Conservation (phyloP, 1,140 invertebrate species). For the Bombyx mori region DNA sequence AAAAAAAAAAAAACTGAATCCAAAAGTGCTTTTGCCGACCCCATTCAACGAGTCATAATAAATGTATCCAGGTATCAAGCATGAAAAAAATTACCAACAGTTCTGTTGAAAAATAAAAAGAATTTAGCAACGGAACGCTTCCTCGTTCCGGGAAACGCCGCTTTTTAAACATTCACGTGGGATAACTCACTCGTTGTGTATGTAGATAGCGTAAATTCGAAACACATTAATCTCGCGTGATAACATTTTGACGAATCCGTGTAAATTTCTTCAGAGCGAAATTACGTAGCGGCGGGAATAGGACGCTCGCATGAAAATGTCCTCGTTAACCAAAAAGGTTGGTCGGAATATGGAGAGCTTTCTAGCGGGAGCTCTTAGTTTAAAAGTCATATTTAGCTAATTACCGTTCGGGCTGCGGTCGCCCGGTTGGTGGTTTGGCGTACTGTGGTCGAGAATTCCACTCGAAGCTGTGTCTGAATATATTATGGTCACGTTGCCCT, state of each 20-base stretch:
- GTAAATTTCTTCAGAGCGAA: constrained; percentile 27
- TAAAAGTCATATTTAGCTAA: constrained; percentile 62
- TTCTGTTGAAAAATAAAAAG: no score
- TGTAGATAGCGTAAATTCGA: constrained; percentile 8
- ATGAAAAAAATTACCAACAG: no score
- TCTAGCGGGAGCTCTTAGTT: constrained; percentile 39
- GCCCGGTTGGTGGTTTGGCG: constrained; percentile 20
- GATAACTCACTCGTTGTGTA: constrained; percentile 1
- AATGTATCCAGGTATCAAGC: no score
- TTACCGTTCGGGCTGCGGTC: constrained; percentile 40
- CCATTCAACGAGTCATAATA: no score
- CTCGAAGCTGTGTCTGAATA: constrained; percentile 35
- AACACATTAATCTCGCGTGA: constrained; percentile 15
- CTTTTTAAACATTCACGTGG: constrained; percentile 9
- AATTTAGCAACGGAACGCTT: background rate
- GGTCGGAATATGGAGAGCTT: constrained; percentile 25
- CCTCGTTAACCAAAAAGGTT: constrained; percentile 29
- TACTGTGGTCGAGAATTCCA: constrained; percentile 27
- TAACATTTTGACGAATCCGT: constrained; percentile 25
- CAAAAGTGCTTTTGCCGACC: no score
- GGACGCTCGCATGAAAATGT: constrained; percentile 26
- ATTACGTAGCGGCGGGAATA: constrained; percentile 16
- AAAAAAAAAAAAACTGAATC: no score
- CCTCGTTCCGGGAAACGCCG: background rate
- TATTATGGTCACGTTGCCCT: constrained; percentile 20